Evolutionary conservation across 1,140 invertebrate genomes (phyloP).

Genomic region (Sinella curviseta): DNA sequence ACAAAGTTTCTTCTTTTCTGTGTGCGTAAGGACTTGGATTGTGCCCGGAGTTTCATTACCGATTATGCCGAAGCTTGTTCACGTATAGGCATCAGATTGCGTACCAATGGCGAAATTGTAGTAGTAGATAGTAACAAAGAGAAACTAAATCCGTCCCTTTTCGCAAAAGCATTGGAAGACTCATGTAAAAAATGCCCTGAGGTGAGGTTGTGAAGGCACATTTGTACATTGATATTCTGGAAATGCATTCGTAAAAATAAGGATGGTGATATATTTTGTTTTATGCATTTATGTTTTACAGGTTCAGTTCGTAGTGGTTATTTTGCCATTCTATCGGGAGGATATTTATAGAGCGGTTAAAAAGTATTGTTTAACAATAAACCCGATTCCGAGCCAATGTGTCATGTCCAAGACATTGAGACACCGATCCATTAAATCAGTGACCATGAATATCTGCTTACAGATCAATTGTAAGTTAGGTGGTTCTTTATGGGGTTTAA

Average conservation of each 20-base stretch:
- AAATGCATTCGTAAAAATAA: no score
- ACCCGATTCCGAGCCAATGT: constrained; percentile 75
- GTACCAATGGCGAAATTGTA: neutral
- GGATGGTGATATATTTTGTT: neutral
- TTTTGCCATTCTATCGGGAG: constrained; percentile 76
- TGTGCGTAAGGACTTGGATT: neutral
- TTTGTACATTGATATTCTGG: no score
- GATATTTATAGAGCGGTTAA: constrained; percentile 89
- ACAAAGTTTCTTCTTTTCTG: neutral
- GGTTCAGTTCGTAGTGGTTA: constrained; percentile 71
- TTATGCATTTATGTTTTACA: constrained; percentile 36
- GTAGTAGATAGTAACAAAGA: no score
- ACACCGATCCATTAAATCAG: constrained; percentile 68
- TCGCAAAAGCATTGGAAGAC: no score
- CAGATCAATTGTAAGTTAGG: constrained; percentile 96
- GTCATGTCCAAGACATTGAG: constrained; percentile 66
- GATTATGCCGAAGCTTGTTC: neutral
- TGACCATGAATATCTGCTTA: constrained; percentile 84
- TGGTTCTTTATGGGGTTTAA: constrained; percentile 82
- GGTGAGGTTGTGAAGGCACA: no score
- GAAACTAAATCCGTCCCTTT: no score
- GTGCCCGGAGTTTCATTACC: neutral
- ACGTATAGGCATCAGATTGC: neutral
- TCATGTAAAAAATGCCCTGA: no score
- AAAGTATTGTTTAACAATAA: constrained; percentile 76